Conservation (phyloP, 2,113 vertebrate genomes). For the Leuciscus idus region DNA sequence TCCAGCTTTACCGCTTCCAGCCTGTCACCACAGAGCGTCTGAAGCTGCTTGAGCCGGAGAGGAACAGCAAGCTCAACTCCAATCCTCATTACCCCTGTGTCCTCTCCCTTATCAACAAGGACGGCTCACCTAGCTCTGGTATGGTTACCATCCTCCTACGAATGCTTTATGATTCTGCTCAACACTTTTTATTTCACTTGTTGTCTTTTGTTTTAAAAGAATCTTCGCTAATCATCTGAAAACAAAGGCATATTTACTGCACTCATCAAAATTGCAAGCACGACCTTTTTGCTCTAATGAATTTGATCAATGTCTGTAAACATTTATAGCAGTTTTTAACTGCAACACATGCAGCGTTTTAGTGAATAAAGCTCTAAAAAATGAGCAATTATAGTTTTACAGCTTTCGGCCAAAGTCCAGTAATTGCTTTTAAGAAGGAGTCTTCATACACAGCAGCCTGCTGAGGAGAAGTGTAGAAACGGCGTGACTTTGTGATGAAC, state of each 20-base stretch:
- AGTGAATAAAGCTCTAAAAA: slow-evolving; percentile 15
- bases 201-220: not conserved
- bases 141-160: slow-evolving; percentile 54
- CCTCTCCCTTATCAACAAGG: slow-evolving; percentile 74
- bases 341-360: not conserved
- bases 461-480: slow-evolving; percentile 28
- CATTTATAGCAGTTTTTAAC: not conserved
- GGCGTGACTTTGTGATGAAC: slow-evolving; percentile 43
- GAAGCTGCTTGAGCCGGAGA: slow-evolving; percentile 73
- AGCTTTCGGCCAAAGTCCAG: slow-evolving; percentile 30
- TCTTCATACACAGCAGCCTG: not conserved
- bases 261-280: not conserved
- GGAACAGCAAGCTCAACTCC: not conserved
- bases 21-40: slow-evolving; percentile 81
- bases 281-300: not conserved
- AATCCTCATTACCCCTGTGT: slow-evolving; percentile 66
- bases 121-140: slow-evolving; percentile 76
- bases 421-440: slow-evolving; percentile 31
- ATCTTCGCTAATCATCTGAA: not conserved
- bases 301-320: slow-evolving; percentile 8
- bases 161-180: not conserved
- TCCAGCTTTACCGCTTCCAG: slow-evolving; percentile 95
- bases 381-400: slow-evolving; percentile 12
- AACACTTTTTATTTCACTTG: not conserved
- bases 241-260: not conserved